These are phyloP conservation scores for Penaeus monodon DNA, from an alignment of 2,888 invertebrate species.

Conservation along the genomic window DNA sequence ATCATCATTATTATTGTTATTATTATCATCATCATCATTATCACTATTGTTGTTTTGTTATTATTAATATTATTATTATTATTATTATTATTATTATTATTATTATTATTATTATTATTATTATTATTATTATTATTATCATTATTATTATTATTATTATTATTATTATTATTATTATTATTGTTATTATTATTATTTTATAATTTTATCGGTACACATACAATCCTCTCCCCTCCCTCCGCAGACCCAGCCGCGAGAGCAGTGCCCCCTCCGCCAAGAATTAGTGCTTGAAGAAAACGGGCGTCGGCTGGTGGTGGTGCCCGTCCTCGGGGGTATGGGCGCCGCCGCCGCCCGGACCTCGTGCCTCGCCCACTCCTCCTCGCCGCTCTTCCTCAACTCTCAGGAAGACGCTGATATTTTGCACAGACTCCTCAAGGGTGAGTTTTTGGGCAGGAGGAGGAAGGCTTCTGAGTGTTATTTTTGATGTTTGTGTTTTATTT, in stretches of 20 bases:
- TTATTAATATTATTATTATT: too few species aligned
- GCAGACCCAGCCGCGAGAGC: neutral
- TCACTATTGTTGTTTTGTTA: too few species aligned
- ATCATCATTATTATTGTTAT: too few species aligned
- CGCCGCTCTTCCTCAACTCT: slow-evolving; percentile 49
- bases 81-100: too few species aligned
- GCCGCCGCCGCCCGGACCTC: slow-evolving; percentile 41
- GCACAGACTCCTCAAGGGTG: slow-evolving; percentile 40
- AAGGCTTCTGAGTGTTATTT: too few species aligned
- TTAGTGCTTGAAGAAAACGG: neutral
- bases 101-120: too few species aligned
- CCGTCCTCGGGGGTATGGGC: slow-evolving; percentile 45
- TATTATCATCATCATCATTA: too few species aligned
- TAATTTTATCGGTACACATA: neutral
- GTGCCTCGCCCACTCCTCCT: slow-evolving; percentile 22
- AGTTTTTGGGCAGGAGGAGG: neutral
- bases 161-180: too few species aligned
- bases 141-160: too few species aligned
- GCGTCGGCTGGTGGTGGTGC: slow-evolving; percentile 36
- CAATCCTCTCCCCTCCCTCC: neutral
- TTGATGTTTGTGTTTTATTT: too few species aligned
- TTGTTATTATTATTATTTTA: neutral
- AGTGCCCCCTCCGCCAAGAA: slow-evolving; percentile 23
- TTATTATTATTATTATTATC: too few species aligned
- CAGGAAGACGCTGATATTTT: slow-evolving; percentile 46